Evolutionary conservation across 2,797 vertebrate genomes (phyloP), one percentile per base, ranked within the genome.

Genomic region (Prunella strophiata): DNA sequence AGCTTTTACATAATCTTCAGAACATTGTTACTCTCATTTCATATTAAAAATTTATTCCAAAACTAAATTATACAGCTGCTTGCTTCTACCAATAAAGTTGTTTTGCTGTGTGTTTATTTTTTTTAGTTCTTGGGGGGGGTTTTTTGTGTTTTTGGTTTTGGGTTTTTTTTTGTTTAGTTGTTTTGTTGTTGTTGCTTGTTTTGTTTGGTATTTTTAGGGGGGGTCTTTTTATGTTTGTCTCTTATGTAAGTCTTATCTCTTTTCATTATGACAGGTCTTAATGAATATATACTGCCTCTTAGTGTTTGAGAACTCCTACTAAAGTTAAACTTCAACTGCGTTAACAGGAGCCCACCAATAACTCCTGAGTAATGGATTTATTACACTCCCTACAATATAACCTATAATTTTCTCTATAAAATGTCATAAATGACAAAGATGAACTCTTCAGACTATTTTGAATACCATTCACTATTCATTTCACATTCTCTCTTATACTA

Each of bases 401-500:
- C 62, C 71, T 91, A 71, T 73, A 95, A 98, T 96, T 96, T 96
- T 82, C 25, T 91, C 58, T 47, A 52, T 36, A 88, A 76, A 86
- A 77, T 87, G 38, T 70, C 34, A 93, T 84, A 96, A 96, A 94
- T 92, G 70, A 95, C 68, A 96, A 93, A 88, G 78, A 94, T 29
- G 50, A 97, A 75, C 54, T 59, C 70, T 95, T 96, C 76, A 86
- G 82, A 94, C 77, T 91, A 70, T 94, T 77, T 75, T 63, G 27
- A 84, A 48, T 85, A 38, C 83, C 16, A 86, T 96, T 97, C 30
- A 4, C 40, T 91, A 97, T 96, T 97, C 61, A 73, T 58, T 93
- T 96, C 89, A 94, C 67, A 91, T 84, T 68, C 22, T 92, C 19
- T 94, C 66, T 86, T 95, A 92, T 16, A 96, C 43, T 92, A 97